A percentile compares a stretch with the other conserved stretches of the same genome.
These are phyloP conservation scores for Scalopus aquaticus DNA, from an alignment of 2,113 vertebrate genomes.

Conservation along the genomic window DNA sequence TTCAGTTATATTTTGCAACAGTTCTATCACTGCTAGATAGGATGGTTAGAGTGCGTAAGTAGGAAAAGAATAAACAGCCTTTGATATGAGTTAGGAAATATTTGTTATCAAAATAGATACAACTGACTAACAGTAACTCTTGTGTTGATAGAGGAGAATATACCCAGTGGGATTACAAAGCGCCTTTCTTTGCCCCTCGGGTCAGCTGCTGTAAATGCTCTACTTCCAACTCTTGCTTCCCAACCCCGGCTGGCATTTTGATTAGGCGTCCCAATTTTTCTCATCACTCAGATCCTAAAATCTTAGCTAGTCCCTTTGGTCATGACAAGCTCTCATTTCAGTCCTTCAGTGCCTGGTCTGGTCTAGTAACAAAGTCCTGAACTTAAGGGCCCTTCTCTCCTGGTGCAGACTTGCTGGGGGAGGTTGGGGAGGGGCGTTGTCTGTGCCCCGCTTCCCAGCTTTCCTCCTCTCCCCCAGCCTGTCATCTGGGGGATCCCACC, in stretches of 20 bases:
- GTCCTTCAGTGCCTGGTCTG: neutral
- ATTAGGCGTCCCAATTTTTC: neutral
- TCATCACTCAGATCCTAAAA: neutral
- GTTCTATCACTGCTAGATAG: neutral
- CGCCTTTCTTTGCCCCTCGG: neutral
- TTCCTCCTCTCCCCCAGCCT: neutral
- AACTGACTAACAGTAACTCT: neutral
- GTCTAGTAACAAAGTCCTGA: neutral
- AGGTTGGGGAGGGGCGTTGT: neutral
- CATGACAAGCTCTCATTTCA: neutral
- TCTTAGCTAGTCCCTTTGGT: neutral
- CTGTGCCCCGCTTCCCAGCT: rapidly evolving
- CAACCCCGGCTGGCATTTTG: neutral
- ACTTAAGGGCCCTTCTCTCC: too few relatives aligned
- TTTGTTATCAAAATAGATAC: neutral
- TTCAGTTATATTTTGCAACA: neutral
- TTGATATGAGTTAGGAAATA: neutral
- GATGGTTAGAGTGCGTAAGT: neutral
- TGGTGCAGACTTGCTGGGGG: neutral
- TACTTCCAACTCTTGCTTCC: neutral
- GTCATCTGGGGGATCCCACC: neutral
- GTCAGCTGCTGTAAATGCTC: too few relatives aligned
- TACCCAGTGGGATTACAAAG: neutral
- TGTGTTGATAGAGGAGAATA: neutral
- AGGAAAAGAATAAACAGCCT: neutral